Evolutionary conservation across 2,888 invertebrate species (phyloP).

Genomic region (Siphonodentalium dalli): DNA sequence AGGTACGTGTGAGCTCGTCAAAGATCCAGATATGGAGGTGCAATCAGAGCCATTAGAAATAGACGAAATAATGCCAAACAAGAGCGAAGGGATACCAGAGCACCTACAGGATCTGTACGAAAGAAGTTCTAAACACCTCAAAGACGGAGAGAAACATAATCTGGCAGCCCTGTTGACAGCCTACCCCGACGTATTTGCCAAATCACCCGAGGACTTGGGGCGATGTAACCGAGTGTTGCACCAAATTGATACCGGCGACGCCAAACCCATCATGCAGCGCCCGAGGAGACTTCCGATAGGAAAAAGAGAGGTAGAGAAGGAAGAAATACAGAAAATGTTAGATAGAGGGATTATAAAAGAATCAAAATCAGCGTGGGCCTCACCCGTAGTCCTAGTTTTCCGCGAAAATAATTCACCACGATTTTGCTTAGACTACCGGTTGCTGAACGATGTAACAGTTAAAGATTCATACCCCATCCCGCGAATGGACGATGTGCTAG

Average conservation of each 20-base stretch:
- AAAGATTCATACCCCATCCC: constrained; percentile 29
- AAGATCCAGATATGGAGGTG: too few species aligned
- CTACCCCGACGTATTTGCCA: constrained; percentile 21
- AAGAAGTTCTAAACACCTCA: constrained; percentile 5
- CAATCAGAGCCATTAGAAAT: too few species aligned
- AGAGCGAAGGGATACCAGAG: constrained; percentile 3
- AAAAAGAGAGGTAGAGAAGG: constrained; percentile 12
- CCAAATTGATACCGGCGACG: constrained; percentile 21
- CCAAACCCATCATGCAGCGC: constrained; percentile 16
- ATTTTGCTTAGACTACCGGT: constrained; percentile 30
- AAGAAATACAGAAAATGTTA: constrained; percentile 22
- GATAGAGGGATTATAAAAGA: constrained; percentile 24
- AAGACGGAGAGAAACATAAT: not conserved
- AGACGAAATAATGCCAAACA: too few species aligned
- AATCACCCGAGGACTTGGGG: constrained; percentile 17
- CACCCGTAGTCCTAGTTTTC: constrained; percentile 23
- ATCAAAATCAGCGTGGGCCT: constrained; percentile 26
- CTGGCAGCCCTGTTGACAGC: constrained; percentile 10
- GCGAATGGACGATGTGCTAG: constrained; percentile 25
- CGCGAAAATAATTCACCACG: constrained; percentile 24
- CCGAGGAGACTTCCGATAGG: constrained; percentile 15
- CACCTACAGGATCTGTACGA: constrained; percentile 12
- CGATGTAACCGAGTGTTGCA: constrained; percentile 17
- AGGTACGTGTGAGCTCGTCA: too few species aligned
- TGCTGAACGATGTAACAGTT: constrained; percentile 22